These are phyloP conservation scores for Cirrhinus molitorella DNA, from an alignment of 2,797 vertebrate genomes.

Conservation along the genomic window DNA sequence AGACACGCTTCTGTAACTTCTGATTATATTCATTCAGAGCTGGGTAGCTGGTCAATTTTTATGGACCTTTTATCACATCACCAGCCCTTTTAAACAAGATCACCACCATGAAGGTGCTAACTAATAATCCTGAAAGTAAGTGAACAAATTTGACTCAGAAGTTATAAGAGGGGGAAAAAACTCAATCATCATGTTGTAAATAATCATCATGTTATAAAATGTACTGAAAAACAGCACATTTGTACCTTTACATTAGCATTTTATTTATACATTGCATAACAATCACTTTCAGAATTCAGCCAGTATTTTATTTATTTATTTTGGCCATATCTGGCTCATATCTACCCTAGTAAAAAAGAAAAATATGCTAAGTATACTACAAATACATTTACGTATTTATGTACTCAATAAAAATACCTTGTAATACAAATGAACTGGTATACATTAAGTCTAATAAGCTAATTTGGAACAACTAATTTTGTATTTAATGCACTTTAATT, in stretches of 20 bases:
- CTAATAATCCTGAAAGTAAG: background rate
- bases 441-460: too few relatives aligned
- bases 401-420: too few relatives aligned
- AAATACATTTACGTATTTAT: too few relatives aligned
- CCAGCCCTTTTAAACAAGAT: slow-evolving; percentile 6
- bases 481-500: too few relatives aligned
- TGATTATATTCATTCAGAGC: slow-evolving; percentile 36
- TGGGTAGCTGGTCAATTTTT: slow-evolving; percentile 24
- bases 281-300: background rate
- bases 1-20: slow-evolving; percentile 33
- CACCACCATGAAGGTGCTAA: slow-evolving; percentile 3
- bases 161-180: background rate
- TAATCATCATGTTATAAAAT: background rate
- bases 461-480: too few relatives aligned
- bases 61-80: slow-evolving; percentile 24
- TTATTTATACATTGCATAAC: background rate
- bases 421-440: too few relatives aligned
- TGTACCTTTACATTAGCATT: background rate
- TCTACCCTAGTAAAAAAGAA: too few relatives aligned
- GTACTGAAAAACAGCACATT: background rate
- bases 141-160: background rate
- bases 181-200: background rate
- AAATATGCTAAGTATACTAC: too few relatives aligned
- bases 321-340: too few relatives aligned
- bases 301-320: background rate